Percentiles rank a stretch among this genome's conserved stretches.
These are phyloP conservation scores for Motacilla tschutschensis DNA, from an alignment of 2,113 vertebrate species.

Conservation along the genomic window DNA sequence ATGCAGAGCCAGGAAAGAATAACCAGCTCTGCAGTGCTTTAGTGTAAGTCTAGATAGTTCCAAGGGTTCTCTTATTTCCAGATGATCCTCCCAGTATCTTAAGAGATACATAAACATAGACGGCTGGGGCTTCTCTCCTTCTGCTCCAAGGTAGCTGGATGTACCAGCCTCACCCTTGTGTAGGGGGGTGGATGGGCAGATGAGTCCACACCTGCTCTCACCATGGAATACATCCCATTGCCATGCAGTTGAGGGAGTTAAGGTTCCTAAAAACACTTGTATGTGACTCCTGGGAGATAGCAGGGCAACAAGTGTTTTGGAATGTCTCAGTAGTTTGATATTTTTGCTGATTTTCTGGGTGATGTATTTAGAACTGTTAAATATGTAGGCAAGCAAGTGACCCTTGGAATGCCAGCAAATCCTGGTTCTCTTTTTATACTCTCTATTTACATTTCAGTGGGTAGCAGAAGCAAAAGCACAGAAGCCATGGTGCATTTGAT, in stretches of 20 bases:
- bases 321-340: not conserved
- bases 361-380: not conserved
- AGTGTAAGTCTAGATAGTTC: not conserved
- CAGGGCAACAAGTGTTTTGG: not conserved
- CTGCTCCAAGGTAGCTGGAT: not conserved
- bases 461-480: slow-evolving; percentile 1
- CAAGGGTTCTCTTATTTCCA: not conserved
- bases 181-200: not conserved
- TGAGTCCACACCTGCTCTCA: not conserved
- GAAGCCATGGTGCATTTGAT: slow-evolving; percentile 16
- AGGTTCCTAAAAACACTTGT: not conserved
- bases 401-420: not conserved
- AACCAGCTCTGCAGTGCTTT: not conserved
- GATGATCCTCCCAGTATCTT: not conserved
- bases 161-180: not conserved
- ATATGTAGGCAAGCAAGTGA: not conserved
- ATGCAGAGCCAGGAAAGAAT: not conserved
- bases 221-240: not conserved
- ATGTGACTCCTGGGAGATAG: not conserved
- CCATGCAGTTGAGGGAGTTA: not conserved
- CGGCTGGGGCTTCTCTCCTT: not conserved
- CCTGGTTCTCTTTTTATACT: not conserved
- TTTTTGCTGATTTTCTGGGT: not conserved
- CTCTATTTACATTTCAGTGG: slow-evolving; percentile 37
- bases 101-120: not conserved